phyloP scores from a whole-genome alignment of 1,140 invertebrate genomes.

The Eupeodes corollae region DNA sequence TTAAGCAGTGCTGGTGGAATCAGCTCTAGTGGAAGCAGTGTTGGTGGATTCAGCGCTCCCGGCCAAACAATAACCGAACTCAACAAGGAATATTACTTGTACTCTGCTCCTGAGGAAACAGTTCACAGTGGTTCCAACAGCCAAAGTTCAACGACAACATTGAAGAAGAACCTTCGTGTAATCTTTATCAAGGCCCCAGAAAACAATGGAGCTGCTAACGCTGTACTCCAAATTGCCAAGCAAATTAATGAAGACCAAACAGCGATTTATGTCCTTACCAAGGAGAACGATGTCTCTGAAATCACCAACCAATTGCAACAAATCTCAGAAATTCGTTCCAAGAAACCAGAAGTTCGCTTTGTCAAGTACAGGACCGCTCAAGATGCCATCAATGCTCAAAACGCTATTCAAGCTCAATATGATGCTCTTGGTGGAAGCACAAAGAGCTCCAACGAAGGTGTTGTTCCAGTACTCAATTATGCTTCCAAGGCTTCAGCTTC shows the following conservation, averaged over 20 bases:
- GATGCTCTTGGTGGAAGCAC: slow-evolving; percentile 22
- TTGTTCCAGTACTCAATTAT: slow-evolving; percentile 24
- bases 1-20: slow-evolving; percentile 23
- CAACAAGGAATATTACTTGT: slow-evolving; percentile 25
- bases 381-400: slow-evolving; percentile 24
- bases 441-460: slow-evolving; percentile 24
- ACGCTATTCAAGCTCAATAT: slow-evolving; percentile 26
- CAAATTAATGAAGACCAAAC: slow-evolving; percentile 24
- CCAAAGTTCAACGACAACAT: slow-evolving; percentile 16
- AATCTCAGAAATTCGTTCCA: slow-evolving; percentile 10
- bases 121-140: slow-evolving; percentile 18
- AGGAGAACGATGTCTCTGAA: slow-evolving; percentile 21
- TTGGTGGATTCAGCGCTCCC: too few relatives aligned
- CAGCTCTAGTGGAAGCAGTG: slow-evolving; percentile 1
- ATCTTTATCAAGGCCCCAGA: slow-evolving; percentile 28
- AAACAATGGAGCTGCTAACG: slow-evolving; percentile 23
- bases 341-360: slow-evolving; percentile 28
- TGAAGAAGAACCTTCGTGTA: slow-evolving; percentile 25
- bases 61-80: slow-evolving; percentile 11
- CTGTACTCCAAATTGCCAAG: slow-evolving; percentile 24
- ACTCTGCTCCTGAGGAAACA: slow-evolving; percentile 23
- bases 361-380: slow-evolving; percentile 29
- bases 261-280: slow-evolving; percentile 26
- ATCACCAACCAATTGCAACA: slow-evolving; percentile 17
- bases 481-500: slow-evolving; percentile 12